These are phyloP conservation scores for Dermatemys mawii DNA, from an alignment of 2,113 vertebrate species.

Conservation along the genomic window DNA sequence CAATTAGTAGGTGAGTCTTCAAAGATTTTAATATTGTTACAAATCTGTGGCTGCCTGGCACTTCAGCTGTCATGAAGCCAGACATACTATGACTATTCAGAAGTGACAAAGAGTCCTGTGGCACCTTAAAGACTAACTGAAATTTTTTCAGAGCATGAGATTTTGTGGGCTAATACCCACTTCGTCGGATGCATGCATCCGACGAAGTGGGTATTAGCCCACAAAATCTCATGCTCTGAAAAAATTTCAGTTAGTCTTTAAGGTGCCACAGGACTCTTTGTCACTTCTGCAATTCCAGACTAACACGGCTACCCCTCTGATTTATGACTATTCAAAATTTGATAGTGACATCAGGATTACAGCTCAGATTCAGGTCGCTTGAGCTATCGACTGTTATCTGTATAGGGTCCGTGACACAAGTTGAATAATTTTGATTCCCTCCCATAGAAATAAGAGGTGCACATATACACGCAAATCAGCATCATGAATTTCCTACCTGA, in stretches of 20 bases:
- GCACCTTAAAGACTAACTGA: too few relatives aligned
- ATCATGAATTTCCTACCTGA: neutral
- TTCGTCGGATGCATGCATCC: too few relatives aligned
- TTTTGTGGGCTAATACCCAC: too few relatives aligned
- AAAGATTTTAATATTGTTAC: neutral
- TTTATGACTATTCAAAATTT: neutral
- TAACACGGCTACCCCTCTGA: too few relatives aligned
- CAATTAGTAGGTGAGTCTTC: neutral
- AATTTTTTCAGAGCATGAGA: too few relatives aligned
- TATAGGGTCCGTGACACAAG: neutral
- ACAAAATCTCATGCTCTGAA: too few relatives aligned
- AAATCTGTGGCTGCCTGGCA: neutral
- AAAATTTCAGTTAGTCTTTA: too few relatives aligned
- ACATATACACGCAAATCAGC: rapidly evolving
- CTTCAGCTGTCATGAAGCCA: neutral
- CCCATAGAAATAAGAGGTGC: neutral
- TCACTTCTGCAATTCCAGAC: too few relatives aligned
- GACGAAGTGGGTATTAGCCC: too few relatives aligned
- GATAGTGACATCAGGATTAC: neutral
- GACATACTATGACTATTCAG: neutral
- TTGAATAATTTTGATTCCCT: neutral
- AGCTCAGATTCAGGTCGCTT: neutral
- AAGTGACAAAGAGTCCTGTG: too few relatives aligned
- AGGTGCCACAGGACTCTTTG: too few relatives aligned
- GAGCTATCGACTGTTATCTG: neutral